Percentiles rank a stretch among this genome's conserved stretches.
These are phyloP conservation scores for Cryptotis parvus DNA, from an alignment of 2,113 vertebrate species.

Conservation along the genomic window DNA sequence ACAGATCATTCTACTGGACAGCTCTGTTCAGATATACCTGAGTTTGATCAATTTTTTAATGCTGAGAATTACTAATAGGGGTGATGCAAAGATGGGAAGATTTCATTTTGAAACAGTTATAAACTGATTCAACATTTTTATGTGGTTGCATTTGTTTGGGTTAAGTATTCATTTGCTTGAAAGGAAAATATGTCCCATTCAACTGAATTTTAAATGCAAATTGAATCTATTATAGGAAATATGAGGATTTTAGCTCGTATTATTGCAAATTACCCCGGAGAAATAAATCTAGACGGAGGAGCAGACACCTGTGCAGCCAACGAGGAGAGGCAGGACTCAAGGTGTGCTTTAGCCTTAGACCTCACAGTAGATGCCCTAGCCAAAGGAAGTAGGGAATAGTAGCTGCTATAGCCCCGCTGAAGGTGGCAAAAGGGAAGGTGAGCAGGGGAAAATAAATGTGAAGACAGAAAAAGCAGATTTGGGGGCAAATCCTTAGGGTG, in stretches of 20 bases:
- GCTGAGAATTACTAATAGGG: not conserved
- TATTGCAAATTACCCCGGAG: not conserved
- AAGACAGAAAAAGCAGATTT: not conserved
- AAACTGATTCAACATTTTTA: not conserved
- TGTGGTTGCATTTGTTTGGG: not conserved
- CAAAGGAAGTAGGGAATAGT: not conserved
- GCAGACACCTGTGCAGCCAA: not conserved
- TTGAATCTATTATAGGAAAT: not conserved
- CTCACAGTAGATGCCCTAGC: too few species aligned
- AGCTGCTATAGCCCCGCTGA: not conserved
- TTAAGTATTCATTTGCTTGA: not conserved
- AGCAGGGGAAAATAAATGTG: not conserved
- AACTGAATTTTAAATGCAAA: not conserved
- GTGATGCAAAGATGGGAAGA: not conserved
- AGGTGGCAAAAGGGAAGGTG: not conserved
- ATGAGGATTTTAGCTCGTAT: not conserved
- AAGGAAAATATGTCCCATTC: slow-evolving; percentile 8
- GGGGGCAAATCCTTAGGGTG: not conserved
- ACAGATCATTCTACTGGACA: not conserved
- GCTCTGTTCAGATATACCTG: not conserved
- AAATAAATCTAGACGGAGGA: not conserved
- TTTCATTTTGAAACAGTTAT: not conserved
- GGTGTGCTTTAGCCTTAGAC: not conserved
- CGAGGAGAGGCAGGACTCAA: not conserved
- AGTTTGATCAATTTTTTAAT: not conserved